Base-by-base conservation (phyloP, 2,888 invertebrate genomes). In the Molanna angustata region DNA sequence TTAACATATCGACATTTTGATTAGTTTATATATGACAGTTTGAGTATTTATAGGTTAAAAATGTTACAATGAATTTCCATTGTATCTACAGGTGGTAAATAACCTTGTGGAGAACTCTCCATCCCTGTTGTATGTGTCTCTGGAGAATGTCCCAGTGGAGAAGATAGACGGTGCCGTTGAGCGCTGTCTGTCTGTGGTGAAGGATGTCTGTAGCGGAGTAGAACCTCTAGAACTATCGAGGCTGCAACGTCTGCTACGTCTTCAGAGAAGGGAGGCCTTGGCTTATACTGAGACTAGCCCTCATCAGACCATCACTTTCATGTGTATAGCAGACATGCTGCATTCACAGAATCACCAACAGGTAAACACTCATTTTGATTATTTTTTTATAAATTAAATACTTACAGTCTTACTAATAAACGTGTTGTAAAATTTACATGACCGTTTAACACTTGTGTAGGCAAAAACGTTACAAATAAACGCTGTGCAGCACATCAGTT, bases 281-380 rank as follows among this genome's bases (percentile, higher is more conserved):
- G 85, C 85, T 53, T 80, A 80, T 65, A 76, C 93, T 42, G 94
- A 91, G 69, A 83, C 81, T 11, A 80, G 79, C 60, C 91, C 93
- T 0, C 89, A 92, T 64, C 84, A 86, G 59, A 79, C 84, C 0
- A 73, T 94, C 44, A 88, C 91, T 0, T 85, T 84, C 65, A 80
- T 85, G 62, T 78, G 89, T 47, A 90, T 94, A 60, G 88, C 87
- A 0, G 91, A 94, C 66, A 85, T 89, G 64, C 72, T 95, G 20
- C 94, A 92, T 69, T 91, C 92, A 11, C 80, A 83, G 48, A 80
- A 76, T 39, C 80, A 84, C 60, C 72, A 82, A 60, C 86, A 91
- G 68, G 90, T 91, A 68, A 31, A 2, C 4, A 14, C 14, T 35
- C 13, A 13, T 35, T 9, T 6, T 9, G n/a, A n/a, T n/a, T n/a